Evolutionary conservation across 1,140 invertebrate species (phyloP).

Genomic region (Planococcus citri): DNA sequence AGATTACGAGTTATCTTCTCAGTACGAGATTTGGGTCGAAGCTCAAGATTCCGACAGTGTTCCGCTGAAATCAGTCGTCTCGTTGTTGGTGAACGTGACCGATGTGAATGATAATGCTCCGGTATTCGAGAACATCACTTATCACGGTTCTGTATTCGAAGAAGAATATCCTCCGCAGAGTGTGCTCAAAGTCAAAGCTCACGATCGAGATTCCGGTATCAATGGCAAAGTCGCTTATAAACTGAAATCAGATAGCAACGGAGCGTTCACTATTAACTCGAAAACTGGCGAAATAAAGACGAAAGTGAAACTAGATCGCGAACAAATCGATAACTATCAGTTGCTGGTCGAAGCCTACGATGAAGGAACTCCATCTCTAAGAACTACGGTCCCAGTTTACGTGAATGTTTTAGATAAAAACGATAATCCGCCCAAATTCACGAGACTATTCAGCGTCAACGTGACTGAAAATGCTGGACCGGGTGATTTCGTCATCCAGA

Average conservation of each 20-base stretch:
- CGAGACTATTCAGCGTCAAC: constrained; percentile 79
- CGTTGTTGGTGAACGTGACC: constrained; percentile 70
- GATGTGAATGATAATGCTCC: constrained; percentile 88
- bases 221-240: constrained; percentile 75
- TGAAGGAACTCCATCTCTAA: constrained; percentile 64
- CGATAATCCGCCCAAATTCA: constrained; percentile 88
- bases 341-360: constrained; percentile 77
- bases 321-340: constrained; percentile 69
- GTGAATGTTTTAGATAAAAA: constrained; percentile 82
- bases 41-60: constrained; percentile 73
- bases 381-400: constrained; percentile 71
- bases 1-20: constrained; percentile 73
- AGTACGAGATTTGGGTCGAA: constrained; percentile 87
- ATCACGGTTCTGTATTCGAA: constrained; percentile 72
- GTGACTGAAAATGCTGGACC: constrained; percentile 90
- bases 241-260: constrained; percentile 58
- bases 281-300: constrained; percentile 75
- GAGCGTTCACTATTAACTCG: constrained; percentile 65
- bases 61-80: constrained; percentile 57
- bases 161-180: constrained; percentile 67
- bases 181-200: constrained; percentile 64
- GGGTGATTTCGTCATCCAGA: constrained; percentile 80
- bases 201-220: constrained; percentile 71
- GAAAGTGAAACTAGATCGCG: constrained; percentile 69
- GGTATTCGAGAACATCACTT: constrained; percentile 61